These are phyloP conservation scores for Oxycera nigricornis DNA, from an alignment of 2,888 invertebrate species.

Conservation along the genomic window DNA sequence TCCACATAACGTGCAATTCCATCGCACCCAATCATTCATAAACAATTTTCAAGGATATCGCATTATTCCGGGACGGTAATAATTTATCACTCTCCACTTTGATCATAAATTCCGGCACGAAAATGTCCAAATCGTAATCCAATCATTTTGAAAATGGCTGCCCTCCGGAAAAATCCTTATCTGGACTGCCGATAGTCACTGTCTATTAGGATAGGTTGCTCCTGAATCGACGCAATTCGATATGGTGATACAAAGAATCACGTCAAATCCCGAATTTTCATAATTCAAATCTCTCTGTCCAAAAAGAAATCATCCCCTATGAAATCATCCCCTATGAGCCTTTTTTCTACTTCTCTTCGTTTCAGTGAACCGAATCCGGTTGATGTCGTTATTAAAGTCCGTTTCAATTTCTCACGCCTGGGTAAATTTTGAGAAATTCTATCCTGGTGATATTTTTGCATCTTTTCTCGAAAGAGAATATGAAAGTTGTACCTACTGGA, in stretches of 20 bases:
- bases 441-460: no score
- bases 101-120: no score
- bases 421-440: constrained; percentile 3
- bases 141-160: no score
- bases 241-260: constrained; percentile 10
- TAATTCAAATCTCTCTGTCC: constrained; percentile 1
- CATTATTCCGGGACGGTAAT: no score
- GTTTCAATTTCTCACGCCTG: constrained; percentile 15
- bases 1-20: no score
- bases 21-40: no score
- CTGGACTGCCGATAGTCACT: no score
- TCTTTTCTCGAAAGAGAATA: not conserved
- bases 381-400: constrained; percentile 29
- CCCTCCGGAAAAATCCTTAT: no score
- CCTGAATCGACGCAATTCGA: not conserved
- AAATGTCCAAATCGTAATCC: no score
- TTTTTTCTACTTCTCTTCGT: not conserved
- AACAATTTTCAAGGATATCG: no score
- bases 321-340: not conserved
- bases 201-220: no score
- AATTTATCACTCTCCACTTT: no score
- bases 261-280: not conserved
- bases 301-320: not conserved
- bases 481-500: not conserved
- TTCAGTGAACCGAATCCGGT: not conserved